Base-by-base conservation (phyloP, 2,888 invertebrate genomes). In the Tiliacea citrago region DNA sequence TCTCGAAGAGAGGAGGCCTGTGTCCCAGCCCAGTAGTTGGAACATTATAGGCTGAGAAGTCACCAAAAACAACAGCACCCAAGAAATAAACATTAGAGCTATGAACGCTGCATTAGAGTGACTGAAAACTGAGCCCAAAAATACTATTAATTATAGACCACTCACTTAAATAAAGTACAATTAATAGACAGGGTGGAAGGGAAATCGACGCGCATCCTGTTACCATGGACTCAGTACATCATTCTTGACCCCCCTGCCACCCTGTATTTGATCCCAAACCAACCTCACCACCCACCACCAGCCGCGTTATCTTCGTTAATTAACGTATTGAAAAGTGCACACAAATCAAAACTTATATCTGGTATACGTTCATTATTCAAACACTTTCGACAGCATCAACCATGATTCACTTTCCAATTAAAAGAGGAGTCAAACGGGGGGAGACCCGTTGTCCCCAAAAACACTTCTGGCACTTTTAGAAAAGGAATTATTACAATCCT, bases 201-300 rank as follows among this genome's bases (percentile, higher is more conserved):
- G n/a, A n/a, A n/a, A n/a, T n/a, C n/a, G n/a, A n/a, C n/a, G n/a
- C n/a, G n/a, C n/a, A n/a, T n/a, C n/a, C n/a, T n/a, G n/a, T n/a
- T n/a, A n/a, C n/a, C n/a, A n/a, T n/a, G n/a, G n/a, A n/a, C n/a
- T n/a, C n/a, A n/a, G n/a, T n/a, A n/a, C n/a, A n/a, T n/a, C n/a
- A n/a, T n/a, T n/a, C n/a, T n/a, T n/a, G n/a, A n/a, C n/a, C n/a
- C n/a, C n/a, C n/a, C n/a, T n/a, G n/a, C n/a, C n/a, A n/a, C n/a
- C n/a, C n/a, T n/a, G n/a, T 51, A 45, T 58, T 67, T 58, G 6
- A 67, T 67, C 29, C 9, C 42, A 65, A 24, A 18, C 69, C n/a
- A 9, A 24, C 63, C 18, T 8, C 65, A 73, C 29, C 39, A 29
- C 35, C 47, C 18, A 47, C 12, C 68, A 73, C 61, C 12, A 8